These are phyloP conservation scores for Solenopsis fugax DNA, from an alignment of 1,140 invertebrate genomes.

Conservation along the genomic window DNA sequence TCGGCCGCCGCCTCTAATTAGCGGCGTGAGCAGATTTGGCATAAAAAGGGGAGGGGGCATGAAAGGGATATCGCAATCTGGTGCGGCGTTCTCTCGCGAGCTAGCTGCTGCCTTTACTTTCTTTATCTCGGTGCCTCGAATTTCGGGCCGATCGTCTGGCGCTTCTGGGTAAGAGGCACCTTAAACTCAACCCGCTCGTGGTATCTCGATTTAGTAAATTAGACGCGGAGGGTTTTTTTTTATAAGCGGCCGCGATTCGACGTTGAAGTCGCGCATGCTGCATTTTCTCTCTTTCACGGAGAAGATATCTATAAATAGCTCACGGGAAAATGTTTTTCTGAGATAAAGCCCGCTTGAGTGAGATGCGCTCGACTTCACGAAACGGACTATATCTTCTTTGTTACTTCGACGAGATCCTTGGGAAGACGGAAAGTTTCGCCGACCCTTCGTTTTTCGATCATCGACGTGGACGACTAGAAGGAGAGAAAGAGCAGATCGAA, in stretches of 20 bases:
- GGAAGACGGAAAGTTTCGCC: constrained; percentile 13
- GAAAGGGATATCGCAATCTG: neutral
- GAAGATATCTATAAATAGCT: neutral
- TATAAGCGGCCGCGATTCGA: neutral
- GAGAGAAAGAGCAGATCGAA: constrained; percentile 32
- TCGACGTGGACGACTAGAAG: neutral
- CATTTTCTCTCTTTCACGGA: neutral
- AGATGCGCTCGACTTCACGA: neutral
- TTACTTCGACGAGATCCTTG: neutral
- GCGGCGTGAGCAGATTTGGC: constrained; percentile 19
- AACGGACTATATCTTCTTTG: neutral
- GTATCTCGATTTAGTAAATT: neutral
- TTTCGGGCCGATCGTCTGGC: neutral
- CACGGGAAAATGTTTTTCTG: neutral
- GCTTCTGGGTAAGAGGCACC: neutral
- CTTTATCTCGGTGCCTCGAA: neutral
- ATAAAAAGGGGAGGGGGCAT: neutral
- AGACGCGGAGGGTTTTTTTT: neutral
- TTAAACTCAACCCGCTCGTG: neutral
- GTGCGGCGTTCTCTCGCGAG: neutral
- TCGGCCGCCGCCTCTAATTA: constrained; percentile 41
- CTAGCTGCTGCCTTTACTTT: neutral
- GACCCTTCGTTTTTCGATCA: constrained; percentile 11
- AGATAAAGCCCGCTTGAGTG: neutral
- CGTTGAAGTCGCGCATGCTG: neutral